Conservation (phyloP, 2,113 vertebrate genomes). For the Rhegmatorhina hoffmannsi region DNA sequence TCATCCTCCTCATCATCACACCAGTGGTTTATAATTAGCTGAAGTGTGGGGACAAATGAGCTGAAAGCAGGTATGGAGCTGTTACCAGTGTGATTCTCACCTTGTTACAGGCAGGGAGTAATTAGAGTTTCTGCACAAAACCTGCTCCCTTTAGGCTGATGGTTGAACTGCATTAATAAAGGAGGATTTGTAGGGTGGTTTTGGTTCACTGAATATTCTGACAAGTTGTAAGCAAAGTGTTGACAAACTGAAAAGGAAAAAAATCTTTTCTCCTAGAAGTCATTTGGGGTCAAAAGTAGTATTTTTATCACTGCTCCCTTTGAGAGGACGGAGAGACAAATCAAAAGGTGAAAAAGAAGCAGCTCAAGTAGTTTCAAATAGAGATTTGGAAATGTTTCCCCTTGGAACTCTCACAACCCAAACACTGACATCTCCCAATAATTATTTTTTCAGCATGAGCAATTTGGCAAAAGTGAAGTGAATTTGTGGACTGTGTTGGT, state of each 20-base stretch:
- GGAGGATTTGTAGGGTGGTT: neutral
- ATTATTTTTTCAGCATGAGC: constrained; percentile 16
- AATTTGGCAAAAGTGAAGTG: neutral
- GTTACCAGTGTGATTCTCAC: neutral
- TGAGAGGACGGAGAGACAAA: neutral
- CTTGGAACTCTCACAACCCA: neutral
- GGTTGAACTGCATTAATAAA: constrained; percentile 2
- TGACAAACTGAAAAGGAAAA: constrained; percentile 17
- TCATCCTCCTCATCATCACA: neutral
- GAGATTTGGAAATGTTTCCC: neutral
- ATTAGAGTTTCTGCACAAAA: neutral
- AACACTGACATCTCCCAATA: neutral
- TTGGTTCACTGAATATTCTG: constrained; percentile 32
- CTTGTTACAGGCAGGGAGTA: neutral
- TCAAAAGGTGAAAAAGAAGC: neutral
- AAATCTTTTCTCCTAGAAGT: neutral
- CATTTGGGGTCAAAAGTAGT: constrained; percentile 25
- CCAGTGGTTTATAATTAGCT: constrained; percentile 19
- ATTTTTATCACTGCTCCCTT: constrained; percentile 4
- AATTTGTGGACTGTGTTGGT: neutral
- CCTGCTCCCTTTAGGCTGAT: neutral
- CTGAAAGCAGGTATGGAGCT: neutral
- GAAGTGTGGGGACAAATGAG: neutral
- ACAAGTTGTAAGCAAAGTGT: constrained; percentile 28
- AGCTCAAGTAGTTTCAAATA: neutral